Percentiles rank a stretch among this genome's conserved stretches.
phyloP scores from a whole-genome alignment of 2,797 vertebrate genomes.

The Centroberyx gerrardi region DNA sequence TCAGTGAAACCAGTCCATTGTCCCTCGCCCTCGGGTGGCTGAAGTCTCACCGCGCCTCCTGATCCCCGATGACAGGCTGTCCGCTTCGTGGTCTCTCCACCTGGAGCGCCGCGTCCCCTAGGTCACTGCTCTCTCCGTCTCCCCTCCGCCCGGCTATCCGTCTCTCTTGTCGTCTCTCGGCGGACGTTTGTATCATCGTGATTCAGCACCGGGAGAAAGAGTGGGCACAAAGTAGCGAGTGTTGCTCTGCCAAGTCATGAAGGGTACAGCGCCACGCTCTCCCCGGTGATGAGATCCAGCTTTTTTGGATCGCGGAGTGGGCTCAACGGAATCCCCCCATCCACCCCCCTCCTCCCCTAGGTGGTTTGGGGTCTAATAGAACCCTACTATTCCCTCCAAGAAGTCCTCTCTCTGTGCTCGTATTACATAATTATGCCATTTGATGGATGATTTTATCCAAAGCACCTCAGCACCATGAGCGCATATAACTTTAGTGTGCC shows the following conservation, averaged over 20 bases:
- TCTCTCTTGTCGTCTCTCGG: slow-evolving; percentile 16
- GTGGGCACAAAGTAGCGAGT: slow-evolving; percentile 31
- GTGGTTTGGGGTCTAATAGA: not conserved
- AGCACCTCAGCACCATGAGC: no score
- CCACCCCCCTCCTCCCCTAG: slow-evolving; percentile 2
- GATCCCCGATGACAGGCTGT: slow-evolving; percentile 1
- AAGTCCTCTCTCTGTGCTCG: not conserved
- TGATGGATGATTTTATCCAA: not conserved
- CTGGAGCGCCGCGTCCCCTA: slow-evolving; percentile 1
- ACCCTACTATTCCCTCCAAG: not conserved
- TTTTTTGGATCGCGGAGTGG: slow-evolving; percentile 24
- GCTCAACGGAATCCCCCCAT: not conserved
- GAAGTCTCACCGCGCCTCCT: slow-evolving; percentile 7
- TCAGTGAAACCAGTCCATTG: not conserved
- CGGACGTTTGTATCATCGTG: slow-evolving; percentile 27
- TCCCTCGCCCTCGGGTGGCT: not conserved
- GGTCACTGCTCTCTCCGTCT: not conserved
- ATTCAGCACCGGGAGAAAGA: slow-evolving; percentile 24
- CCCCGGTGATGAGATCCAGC: slow-evolving; percentile 30
- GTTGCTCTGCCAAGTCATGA: slow-evolving; percentile 43
- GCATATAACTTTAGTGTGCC: no score
- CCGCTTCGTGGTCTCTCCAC: slow-evolving; percentile 37
- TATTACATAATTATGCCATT: not conserved
- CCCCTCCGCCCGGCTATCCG: not conserved
- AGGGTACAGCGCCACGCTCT: slow-evolving; percentile 23